Percentiles rank a stretch among this genome's conserved stretches.
phyloP scores from a whole-genome alignment of 2,797 vertebrate genomes.

The Chaunax sp. region DNA sequence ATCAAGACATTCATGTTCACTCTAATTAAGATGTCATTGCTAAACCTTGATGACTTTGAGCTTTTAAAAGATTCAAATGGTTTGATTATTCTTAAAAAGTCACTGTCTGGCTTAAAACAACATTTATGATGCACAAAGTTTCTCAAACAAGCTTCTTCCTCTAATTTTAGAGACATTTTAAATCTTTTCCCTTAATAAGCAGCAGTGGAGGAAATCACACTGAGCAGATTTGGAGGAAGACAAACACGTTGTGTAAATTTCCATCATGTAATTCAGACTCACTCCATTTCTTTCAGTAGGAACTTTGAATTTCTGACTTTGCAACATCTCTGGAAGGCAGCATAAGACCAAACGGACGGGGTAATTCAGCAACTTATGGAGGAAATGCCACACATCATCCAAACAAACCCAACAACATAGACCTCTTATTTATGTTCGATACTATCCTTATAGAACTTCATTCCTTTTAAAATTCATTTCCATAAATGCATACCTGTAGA shows the following conservation, averaged over 20 bases:
- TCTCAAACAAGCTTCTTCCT: neutral
- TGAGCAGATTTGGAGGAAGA: conserved; percentile 21
- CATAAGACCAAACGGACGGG: conserved; percentile 32
- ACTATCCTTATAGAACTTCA: conserved; percentile 61
- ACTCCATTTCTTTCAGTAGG: neutral
- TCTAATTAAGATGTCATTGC: neutral
- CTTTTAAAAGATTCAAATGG: neutral
- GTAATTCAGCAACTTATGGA: conserved; percentile 21
- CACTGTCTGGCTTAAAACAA: neutral
- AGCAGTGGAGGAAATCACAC: neutral
- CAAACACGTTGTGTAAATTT: conserved; percentile 3
- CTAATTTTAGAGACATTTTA: neutral
- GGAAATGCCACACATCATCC: conserved; percentile 49
- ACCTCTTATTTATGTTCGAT: conserved; percentile 64
- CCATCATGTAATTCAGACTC: conserved; percentile 8
- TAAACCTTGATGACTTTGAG: neutral
- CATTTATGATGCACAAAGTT: conserved; percentile 6
- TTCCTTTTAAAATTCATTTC: conserved; percentile 69
- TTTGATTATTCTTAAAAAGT: neutral
- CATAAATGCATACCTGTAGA: conserved; percentile 80
- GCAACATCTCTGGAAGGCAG: conserved; percentile 40
- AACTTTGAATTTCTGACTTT: conserved; percentile 36
- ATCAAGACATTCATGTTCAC: neutral
- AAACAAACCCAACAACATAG: conserved; percentile 63
- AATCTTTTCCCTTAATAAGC: too few species aligned